phyloP scores from a whole-genome alignment of 1,140 invertebrate species.

The Polypedilum vanderplanki region DNA sequence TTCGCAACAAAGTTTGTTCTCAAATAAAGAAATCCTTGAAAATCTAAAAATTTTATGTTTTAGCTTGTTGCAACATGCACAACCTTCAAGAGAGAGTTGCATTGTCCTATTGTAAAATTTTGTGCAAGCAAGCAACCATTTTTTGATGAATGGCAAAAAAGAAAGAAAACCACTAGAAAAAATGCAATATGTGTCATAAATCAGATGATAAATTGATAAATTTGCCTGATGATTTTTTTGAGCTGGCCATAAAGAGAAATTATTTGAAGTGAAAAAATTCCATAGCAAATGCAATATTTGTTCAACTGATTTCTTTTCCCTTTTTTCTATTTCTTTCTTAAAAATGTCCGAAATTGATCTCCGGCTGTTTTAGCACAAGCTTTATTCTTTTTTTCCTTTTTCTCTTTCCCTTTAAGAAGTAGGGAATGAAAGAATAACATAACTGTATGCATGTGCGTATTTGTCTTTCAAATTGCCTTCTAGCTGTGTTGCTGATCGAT shows the following conservation, averaged over 20 bases:
- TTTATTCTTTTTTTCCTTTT: background rate
- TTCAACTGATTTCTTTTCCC: background rate
- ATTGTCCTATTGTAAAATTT: background rate
- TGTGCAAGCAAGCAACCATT: background rate
- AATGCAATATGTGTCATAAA: constrained; percentile 4
- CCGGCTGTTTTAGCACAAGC: constrained; percentile 15
- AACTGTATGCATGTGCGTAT: background rate
- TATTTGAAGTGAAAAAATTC: background rate
- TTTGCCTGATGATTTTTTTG: background rate
- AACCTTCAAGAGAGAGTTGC: background rate
- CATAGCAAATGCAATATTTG: constrained; percentile 11
- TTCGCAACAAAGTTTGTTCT: background rate
- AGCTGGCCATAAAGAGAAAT: background rate
- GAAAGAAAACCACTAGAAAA: constrained; percentile 4
- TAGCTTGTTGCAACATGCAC: background rate
- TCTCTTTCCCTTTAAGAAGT: background rate
- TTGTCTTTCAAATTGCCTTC: background rate
- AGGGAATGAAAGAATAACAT: background rate
- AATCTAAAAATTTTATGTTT: too few relatives aligned
- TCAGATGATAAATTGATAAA: background rate
- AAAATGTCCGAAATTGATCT: background rate
- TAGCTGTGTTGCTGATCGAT: constrained; percentile 7
- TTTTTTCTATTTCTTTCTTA: background rate
- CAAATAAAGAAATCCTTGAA: background rate
- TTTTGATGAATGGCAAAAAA: background rate